These are phyloP conservation scores for Dendrolimus pini DNA, from an alignment of 2,888 invertebrate genomes.

Conservation along the genomic window DNA sequence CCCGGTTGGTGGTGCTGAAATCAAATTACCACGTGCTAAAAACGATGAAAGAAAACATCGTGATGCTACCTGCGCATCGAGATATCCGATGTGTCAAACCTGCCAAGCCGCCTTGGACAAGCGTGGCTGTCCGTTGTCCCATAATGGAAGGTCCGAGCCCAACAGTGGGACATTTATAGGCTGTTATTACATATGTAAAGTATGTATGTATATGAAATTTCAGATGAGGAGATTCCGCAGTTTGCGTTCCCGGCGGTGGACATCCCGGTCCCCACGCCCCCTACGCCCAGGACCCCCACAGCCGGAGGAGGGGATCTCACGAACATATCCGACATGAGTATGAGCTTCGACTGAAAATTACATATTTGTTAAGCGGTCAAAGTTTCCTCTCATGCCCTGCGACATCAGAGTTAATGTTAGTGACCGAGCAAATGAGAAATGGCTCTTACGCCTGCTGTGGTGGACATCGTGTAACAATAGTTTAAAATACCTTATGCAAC, in stretches of 20 bases:
- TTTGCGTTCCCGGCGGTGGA: slow-evolving; percentile 60
- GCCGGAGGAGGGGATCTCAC: slow-evolving; percentile 30
- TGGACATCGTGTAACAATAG: no score
- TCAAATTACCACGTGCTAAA: no score
- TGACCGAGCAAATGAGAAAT: not conserved
- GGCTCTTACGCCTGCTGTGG: no score
- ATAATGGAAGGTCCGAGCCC: not conserved
- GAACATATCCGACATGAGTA: slow-evolving; percentile 67
- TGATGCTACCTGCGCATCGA: not conserved
- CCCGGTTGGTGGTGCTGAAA: no score
- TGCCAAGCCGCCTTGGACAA: not conserved
- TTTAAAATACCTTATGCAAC: no score
- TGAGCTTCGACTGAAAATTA: slow-evolving; percentile 62
- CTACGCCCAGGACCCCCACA: slow-evolving; percentile 19
- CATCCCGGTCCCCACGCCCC: slow-evolving; percentile 27
- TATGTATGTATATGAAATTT: slow-evolving; percentile 5
- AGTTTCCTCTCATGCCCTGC: not conserved
- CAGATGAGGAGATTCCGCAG: slow-evolving; percentile 66
- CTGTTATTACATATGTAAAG: no score
- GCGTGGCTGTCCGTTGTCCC: not conserved
- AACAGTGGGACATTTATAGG: no score
- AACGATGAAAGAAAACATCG: no score
- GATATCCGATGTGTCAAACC: not conserved
- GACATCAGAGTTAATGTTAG: not conserved
- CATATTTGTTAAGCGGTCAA: no score